Evolutionary conservation across 2,888 invertebrate species (phyloP).

Genomic region (Criorhina ranunculi): DNA sequence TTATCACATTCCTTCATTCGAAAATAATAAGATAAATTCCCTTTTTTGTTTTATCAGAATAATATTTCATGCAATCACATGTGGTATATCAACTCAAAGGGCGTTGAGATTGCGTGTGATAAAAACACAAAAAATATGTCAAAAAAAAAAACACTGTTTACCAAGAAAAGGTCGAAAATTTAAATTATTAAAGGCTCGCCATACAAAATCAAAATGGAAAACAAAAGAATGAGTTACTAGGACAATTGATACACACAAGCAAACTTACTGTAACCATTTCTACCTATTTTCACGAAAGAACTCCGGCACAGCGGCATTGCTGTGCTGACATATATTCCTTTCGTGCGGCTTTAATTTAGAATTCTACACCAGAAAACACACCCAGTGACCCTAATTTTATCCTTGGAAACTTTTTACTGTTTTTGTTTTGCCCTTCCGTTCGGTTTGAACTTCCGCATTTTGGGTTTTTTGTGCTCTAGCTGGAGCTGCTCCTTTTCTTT

Average conservation of each 20-base stretch:
- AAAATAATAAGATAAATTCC: conserved; percentile 5
- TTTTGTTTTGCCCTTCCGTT: conserved; percentile 81
- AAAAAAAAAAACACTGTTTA: background rate
- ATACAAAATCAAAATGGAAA: conserved; percentile 17
- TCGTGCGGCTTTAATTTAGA: conserved; percentile 65
- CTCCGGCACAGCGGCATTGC: conserved; percentile 8
- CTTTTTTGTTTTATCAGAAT: conserved; percentile 5
- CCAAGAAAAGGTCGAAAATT: conserved; percentile 44
- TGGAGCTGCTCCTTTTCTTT: conserved; percentile 48
- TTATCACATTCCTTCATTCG: conserved; percentile 31
- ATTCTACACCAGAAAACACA: conserved; percentile 78
- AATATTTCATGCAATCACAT: conserved; percentile 57
- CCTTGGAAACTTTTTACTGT: conserved; percentile 79
- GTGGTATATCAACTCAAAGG: conserved; percentile 47
- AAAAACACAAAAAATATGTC: conserved; percentile 19
- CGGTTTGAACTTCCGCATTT: conserved; percentile 73
- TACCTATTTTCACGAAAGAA: conserved; percentile 3
- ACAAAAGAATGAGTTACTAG: conserved; percentile 34
- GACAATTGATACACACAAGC: conserved; percentile 20
- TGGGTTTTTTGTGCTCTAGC: conserved; percentile 40
- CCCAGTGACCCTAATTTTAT: conserved; percentile 83
- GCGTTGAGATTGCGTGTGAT: conserved; percentile 71
- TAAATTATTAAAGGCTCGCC: conserved; percentile 62
- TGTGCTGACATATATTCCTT: conserved; percentile 16
- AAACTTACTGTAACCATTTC: background rate